Percentiles rank a stretch among this genome's conserved stretches.
phyloP scores from a whole-genome alignment of 2,113 vertebrate species.

The Anarhynchus alexandrinus region DNA sequence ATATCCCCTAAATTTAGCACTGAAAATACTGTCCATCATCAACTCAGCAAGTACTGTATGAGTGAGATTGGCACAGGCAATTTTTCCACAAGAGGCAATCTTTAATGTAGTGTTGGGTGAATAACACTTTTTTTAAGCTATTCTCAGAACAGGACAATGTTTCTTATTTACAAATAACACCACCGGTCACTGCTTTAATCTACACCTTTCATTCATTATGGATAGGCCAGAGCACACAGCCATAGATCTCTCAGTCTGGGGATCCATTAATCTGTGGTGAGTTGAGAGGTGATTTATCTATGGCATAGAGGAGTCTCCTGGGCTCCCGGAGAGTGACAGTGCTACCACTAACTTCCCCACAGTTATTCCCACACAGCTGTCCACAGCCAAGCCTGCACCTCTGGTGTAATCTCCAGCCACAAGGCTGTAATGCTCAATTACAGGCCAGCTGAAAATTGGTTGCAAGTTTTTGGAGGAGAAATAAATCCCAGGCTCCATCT shows the following conservation, averaged over 20 bases:
- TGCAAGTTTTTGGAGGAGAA: neutral
- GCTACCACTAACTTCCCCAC: neutral
- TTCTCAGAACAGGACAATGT: neutral
- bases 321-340: neutral
- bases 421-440: neutral
- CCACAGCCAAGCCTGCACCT: neutral
- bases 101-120: neutral
- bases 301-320: neutral
- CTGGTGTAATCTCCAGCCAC: neutral
- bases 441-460: neutral
- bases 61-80: neutral
- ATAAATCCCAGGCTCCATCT: neutral
- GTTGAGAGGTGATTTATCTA: neutral
- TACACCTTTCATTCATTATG: constrained; percentile 6
- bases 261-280: neutral
- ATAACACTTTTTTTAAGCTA: neutral
- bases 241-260: neutral
- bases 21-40: neutral
- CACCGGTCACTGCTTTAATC: neutral
- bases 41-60: neutral
- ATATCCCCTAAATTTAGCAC: neutral
- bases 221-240: neutral
- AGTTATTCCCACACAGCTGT: neutral
- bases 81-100: neutral
- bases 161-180: constrained; percentile 29